Evolutionary conservation across 1,140 invertebrate genomes (phyloP).

Genomic region (Oryctes rhinoceros): DNA sequence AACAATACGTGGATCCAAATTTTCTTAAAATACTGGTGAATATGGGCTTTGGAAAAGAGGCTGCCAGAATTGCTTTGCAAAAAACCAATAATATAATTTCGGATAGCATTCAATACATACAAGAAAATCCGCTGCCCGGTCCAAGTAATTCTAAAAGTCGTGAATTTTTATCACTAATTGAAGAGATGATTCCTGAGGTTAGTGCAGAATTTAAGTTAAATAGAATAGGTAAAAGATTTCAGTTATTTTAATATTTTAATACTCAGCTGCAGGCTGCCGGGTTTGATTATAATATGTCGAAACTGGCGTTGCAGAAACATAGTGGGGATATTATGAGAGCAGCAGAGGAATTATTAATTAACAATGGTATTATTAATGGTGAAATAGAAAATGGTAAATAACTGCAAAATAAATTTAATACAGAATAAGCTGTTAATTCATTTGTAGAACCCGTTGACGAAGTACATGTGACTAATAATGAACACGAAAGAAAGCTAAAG

Average conservation of each 20-base stretch:
- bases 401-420: background rate
- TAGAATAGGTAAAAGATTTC: background rate
- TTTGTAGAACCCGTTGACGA: conserved; percentile 33
- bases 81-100: conserved; percentile 73
- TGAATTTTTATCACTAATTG: conserved; percentile 60
- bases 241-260: conserved; percentile 42
- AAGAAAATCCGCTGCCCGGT: conserved; percentile 65
- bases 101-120: conserved; percentile 70
- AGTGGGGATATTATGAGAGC: conserved; percentile 67
- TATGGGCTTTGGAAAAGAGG: conserved; percentile 72
- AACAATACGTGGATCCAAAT: conserved; percentile 65
- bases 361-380: conserved; percentile 57
- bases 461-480: conserved; percentile 41
- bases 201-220: background rate
- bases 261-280: conserved; percentile 67
- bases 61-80: conserved; percentile 68
- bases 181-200: conserved; percentile 61
- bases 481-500: conserved; percentile 51
- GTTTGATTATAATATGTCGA: conserved; percentile 66
- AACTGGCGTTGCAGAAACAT: conserved; percentile 65
- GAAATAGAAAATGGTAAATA: conserved; percentile 46
- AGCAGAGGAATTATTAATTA: conserved; percentile 64
- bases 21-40: conserved; percentile 67
- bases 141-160: conserved; percentile 53
- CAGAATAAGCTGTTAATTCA: background rate